phyloP scores from a whole-genome alignment of 2,888 invertebrate species.

The Hyles lineata region DNA sequence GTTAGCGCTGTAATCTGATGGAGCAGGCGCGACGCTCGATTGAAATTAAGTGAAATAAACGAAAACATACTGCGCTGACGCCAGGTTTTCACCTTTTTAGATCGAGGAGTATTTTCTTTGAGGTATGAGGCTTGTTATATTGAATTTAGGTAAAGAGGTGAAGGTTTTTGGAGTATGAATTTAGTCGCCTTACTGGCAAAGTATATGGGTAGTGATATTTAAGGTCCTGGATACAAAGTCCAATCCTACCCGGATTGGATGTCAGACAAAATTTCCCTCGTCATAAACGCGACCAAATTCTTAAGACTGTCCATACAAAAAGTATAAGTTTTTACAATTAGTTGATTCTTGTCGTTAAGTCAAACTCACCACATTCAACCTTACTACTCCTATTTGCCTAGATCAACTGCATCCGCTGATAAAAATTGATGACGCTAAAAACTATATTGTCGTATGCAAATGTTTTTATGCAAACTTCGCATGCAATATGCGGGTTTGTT shows the following conservation, averaged over 20 bases:
- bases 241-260: too few species aligned
- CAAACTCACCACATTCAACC: background rate
- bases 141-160: background rate
- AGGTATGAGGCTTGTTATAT: background rate
- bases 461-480: slow-evolving; percentile 1
- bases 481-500: slow-evolving; percentile 23
- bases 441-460: slow-evolving; percentile 10
- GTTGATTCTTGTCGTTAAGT: background rate
- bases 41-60: slow-evolving; percentile 40
- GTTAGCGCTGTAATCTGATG: slow-evolving; percentile 55
- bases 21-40: slow-evolving; percentile 34
- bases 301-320: too few species aligned
- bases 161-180: background rate
- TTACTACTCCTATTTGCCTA: background rate
- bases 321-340: background rate
- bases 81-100: background rate
- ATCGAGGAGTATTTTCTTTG: background rate
- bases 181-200: too few species aligned
- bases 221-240: too few species aligned
- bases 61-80: slow-evolving; percentile 32
- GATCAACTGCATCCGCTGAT: background rate
- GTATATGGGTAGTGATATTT: too few species aligned
- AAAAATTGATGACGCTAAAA: slow-evolving; percentile 4
- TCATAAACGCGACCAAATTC: too few species aligned
- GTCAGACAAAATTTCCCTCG: too few species aligned